Percentiles rank a stretch among this genome's conserved stretches.
Conservation (phyloP, 2,888 invertebrate genomes). For the Melolontha melolontha region DNA sequence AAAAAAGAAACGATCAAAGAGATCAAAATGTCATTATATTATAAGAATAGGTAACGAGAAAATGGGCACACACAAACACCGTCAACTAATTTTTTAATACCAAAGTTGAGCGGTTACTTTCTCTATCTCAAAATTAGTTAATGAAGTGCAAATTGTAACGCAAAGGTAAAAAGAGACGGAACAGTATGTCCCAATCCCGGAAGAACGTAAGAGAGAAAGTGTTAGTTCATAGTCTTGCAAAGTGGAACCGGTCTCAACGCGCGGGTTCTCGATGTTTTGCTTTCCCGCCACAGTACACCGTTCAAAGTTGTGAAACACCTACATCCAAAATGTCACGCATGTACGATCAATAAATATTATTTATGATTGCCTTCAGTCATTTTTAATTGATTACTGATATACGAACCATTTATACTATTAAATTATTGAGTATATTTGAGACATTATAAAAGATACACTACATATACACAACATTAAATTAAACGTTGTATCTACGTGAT, state of each 20-base stretch:
- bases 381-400: conserved; percentile 15
- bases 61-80: conserved; percentile 5
- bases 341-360: conserved; percentile 36
- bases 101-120: conserved; percentile 31
- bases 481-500: conserved; percentile 7
- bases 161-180: conserved; percentile 47
- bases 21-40: neutral
- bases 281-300: conserved; percentile 46
- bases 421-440: conserved; percentile 16
- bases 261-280: conserved; percentile 49
- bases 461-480: conserved; percentile 7
- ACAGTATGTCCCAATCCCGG: conserved; percentile 53
- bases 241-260: conserved; percentile 57
- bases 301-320: conserved; percentile 56
- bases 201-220: conserved; percentile 52
- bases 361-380: conserved; percentile 29
- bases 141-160: conserved; percentile 46
- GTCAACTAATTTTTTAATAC: conserved; percentile 3
- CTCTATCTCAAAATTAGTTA: conserved; percentile 44
- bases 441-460: neutral
- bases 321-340: conserved; percentile 46
- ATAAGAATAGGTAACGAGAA: neutral
- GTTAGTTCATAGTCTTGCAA: conserved; percentile 46
- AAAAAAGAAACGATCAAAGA: conserved; percentile 1
- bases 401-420: conserved; percentile 16